Base-by-base conservation (phyloP, 1,140 invertebrate species). In the Acromyrmex heyeri region DNA sequence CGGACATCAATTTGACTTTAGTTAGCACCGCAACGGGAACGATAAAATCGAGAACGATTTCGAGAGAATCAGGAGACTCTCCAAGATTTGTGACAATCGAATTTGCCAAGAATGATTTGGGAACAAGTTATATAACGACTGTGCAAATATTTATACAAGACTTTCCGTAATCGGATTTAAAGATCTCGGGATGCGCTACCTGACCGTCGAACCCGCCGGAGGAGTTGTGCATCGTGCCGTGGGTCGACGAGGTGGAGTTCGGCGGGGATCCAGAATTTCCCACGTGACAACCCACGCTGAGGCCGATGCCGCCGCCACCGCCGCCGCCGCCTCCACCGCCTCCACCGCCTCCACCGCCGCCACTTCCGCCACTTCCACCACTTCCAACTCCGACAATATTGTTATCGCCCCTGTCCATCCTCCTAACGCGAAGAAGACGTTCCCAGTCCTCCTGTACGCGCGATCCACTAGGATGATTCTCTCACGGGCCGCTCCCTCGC, bases 401-500 rank as follows among this genome's bases (percentile, higher is more conserved):
- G 48, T 86, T 92, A 38, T 94, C 93, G 89, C 92, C 93, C 70
- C 93, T 91, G 78, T 94, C 93, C 93, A 94, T 94, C 83, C 72
- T 91, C 77, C 34, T 86, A 57, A 18, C 57, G 61, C 85, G 38
- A n/a, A 70, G 50, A 38, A 65, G 53, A 86, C 67, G 73, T 50
- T 55, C 38, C 30, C n/a, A 48, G 38, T 57, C 38, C 79, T 79
- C 8, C n/a, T n/a, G 75, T 7, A 27, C 27, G 62, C 79, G 38
- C 21, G 21, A 50, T 62, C 44, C 44, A 75, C 55, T 38, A 75
- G 27, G 69, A 83, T 55, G 69, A 75, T 73, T 82, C 79, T 82
- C 79, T 83, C 79, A 83, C 79, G 79, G n/a, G 69, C 55, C 79
- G 69, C 69, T 83, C 69, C 79, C 55, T 83, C 69, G 79, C 69